These are phyloP conservation scores for Papilio demoleus DNA, from an alignment of 2,888 invertebrate genomes.

Conservation along the genomic window DNA sequence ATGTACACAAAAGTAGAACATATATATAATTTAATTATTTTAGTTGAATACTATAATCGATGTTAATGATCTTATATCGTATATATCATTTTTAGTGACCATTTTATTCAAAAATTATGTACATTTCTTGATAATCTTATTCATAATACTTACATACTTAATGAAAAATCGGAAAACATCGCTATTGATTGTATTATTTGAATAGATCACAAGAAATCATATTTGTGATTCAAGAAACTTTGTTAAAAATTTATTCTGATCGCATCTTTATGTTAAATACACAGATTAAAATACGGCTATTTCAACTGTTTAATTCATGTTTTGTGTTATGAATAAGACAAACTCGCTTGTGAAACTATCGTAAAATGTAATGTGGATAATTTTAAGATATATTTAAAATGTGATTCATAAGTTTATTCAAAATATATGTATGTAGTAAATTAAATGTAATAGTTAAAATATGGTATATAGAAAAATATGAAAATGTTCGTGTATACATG, in stretches of 20 bases:
- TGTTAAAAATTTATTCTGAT: too few species aligned
- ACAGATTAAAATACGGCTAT: too few species aligned
- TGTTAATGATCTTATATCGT: not conserved
- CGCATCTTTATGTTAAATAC: too few species aligned
- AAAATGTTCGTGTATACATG: conserved; percentile 50
- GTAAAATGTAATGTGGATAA: conserved; percentile 50
- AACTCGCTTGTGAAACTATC: conserved; percentile 29
- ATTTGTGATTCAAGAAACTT: too few species aligned
- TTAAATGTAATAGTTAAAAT: conserved; percentile 49
- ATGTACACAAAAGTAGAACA: not conserved
- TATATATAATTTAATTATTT: not conserved
- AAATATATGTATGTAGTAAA: conserved; percentile 49
- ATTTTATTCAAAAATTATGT: conserved; percentile 14
- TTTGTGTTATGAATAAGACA: conserved; percentile 4
- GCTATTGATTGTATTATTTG: too few species aligned
- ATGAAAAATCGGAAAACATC: not conserved
- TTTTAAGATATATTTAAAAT: conserved; percentile 61
- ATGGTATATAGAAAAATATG: conserved; percentile 53
- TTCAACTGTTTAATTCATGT: not conserved
- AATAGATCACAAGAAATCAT: too few species aligned
- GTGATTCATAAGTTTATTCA: conserved; percentile 72
- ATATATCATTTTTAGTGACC: not conserved
- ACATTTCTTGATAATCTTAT: not conserved
- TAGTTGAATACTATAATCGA: conserved; percentile 3
- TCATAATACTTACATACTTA: not conserved